These are phyloP conservation scores for Centruroides sculpturatus DNA, from an alignment of 1,140 invertebrate genomes.

Conservation along the genomic window DNA sequence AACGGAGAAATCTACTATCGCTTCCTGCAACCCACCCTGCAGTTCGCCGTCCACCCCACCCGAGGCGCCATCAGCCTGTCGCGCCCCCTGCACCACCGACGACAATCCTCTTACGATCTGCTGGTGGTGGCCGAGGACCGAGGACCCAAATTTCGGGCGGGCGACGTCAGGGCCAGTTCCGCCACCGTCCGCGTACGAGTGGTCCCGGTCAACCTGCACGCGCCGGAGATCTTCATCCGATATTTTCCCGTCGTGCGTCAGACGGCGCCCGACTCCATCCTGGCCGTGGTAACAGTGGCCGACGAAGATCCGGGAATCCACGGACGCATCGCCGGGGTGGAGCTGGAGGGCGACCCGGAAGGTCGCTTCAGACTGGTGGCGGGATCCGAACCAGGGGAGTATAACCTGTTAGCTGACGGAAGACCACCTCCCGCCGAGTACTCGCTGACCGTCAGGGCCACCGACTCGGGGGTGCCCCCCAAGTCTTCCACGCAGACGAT, in stretches of 20 bases:
- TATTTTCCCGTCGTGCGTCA: slow-evolving; percentile 4
- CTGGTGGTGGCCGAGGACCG: slow-evolving; percentile 68
- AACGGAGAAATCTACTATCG: slow-evolving; percentile 95
- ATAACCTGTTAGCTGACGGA: slow-evolving; percentile 25
- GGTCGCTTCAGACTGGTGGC: slow-evolving; percentile 61
- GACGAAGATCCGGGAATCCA: slow-evolving; percentile 57
- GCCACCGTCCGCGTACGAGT: slow-evolving; percentile 61
- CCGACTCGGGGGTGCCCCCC: slow-evolving; percentile 8
- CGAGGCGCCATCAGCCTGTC: slow-evolving; percentile 78
- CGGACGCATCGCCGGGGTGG: slow-evolving; percentile 65
- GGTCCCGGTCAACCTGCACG: slow-evolving; percentile 66
- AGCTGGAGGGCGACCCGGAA: slow-evolving; percentile 70
- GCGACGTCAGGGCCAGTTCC: slow-evolving; percentile 35
- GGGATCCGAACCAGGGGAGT: slow-evolving; percentile 25
- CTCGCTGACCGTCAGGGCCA: slow-evolving; percentile 8
- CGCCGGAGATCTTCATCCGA: slow-evolving; percentile 36
- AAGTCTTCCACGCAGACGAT: slow-evolving; percentile 31
- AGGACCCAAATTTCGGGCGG: slow-evolving; percentile 45
- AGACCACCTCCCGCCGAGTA: background rate
- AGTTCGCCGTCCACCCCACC: slow-evolving; percentile 82
- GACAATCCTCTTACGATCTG: slow-evolving; percentile 32
- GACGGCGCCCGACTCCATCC: slow-evolving; percentile 42
- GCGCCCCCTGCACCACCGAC: slow-evolving; percentile 41
- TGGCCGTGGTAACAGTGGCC: slow-evolving; percentile 70
- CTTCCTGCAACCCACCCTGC: slow-evolving; percentile 57